Evolutionary conservation across 2,888 invertebrate genomes (phyloP).

Genomic region (Drosophila lutescens): DNA sequence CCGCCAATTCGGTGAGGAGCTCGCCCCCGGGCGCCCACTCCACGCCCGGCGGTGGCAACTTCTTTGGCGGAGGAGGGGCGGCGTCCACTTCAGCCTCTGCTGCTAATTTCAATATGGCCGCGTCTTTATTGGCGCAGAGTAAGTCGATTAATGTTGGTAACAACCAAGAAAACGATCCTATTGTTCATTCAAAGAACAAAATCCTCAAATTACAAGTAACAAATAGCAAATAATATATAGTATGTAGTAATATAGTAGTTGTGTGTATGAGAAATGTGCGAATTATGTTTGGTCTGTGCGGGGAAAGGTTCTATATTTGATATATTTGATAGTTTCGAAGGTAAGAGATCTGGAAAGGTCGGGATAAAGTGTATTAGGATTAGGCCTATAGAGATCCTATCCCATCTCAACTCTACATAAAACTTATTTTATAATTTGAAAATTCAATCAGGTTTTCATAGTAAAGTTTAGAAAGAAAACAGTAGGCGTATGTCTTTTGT

Average conservation of each 20-base stretch:
- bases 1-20: slow-evolving; percentile 35
- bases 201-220: not conserved
- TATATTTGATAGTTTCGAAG: not conserved
- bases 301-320: not conserved
- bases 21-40: slow-evolving; percentile 12
- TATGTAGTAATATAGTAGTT: too few relatives aligned
- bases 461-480: not conserved
- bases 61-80: slow-evolving; percentile 77
- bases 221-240: not conserved
- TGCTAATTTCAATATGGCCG: slow-evolving; percentile 86
- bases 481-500: not conserved
- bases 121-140: slow-evolving; percentile 94
- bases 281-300: not conserved
- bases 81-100: slow-evolving; percentile 75
- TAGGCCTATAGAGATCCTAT: too few relatives aligned
- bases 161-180: slow-evolving; percentile 68
- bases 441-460: not conserved
- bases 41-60: slow-evolving; percentile 16
- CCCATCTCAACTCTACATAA: too few relatives aligned
- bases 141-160: slow-evolving; percentile 86
- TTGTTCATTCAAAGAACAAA: not conserved
- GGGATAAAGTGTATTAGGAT: too few relatives aligned
- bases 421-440: too few relatives aligned
- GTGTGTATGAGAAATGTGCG: not conserved
- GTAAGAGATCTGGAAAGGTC: not conserved